These are phyloP conservation scores for Procavia capensis DNA, from an alignment of 2,113 vertebrate species.

Conservation along the genomic window DNA sequence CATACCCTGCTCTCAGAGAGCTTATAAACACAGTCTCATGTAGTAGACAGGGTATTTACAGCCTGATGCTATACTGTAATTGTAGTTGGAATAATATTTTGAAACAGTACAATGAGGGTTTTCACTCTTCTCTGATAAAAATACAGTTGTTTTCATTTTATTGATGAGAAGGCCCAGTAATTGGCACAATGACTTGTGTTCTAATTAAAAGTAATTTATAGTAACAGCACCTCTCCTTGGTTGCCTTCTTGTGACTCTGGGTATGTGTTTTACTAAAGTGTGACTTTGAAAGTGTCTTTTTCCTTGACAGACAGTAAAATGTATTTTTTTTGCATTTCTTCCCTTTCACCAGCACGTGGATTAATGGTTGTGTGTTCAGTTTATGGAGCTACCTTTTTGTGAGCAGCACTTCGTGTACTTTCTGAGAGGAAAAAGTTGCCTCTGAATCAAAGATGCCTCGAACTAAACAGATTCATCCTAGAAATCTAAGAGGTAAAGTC, in stretches of 20 bases:
- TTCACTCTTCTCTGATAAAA: background rate
- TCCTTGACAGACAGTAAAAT: background rate
- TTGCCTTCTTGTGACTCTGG: background rate
- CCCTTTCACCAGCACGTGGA: constrained; percentile 83
- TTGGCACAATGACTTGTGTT: background rate
- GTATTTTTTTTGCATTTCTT: background rate
- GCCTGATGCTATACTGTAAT: background rate
- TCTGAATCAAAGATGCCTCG: constrained; percentile 94
- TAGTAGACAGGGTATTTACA: background rate
- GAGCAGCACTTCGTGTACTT: constrained; percentile 81
- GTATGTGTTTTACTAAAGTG: background rate
- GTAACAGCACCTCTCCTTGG: background rate
- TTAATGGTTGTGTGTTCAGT: constrained; percentile 86
- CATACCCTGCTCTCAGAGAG: background rate
- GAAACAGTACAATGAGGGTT: constrained; percentile 30
- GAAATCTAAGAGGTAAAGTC: constrained; percentile 96
- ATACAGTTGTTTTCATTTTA: background rate
- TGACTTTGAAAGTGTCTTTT: constrained; percentile 46
- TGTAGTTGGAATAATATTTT: background rate
- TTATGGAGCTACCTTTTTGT: constrained; percentile 88
- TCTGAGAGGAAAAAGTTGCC: constrained; percentile 85
- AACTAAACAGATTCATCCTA: constrained; percentile 99
- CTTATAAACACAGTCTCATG: background rate
- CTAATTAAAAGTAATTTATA: constrained; percentile 10
- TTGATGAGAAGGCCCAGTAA: background rate